A percentile compares a stretch with the other conserved stretches of the same genome.
These are phyloP conservation scores for Saccostrea cuccullata DNA, from an alignment of 1,140 invertebrate species.

Conservation along the genomic window DNA sequence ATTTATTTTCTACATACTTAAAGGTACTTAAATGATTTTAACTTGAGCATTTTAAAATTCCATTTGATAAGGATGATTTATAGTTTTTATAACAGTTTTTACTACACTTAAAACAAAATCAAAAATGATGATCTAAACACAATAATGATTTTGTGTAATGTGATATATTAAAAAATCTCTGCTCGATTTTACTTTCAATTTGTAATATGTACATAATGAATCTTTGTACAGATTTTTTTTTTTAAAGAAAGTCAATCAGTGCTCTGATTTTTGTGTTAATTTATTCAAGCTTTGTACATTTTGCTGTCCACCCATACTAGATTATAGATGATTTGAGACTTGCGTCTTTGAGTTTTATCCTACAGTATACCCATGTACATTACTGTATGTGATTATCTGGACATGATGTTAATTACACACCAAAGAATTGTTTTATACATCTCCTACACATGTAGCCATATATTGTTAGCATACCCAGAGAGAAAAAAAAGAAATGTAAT, in stretches of 20 bases:
- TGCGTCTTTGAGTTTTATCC: background rate
- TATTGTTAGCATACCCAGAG: constrained; percentile 23
- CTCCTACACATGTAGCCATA: constrained; percentile 5
- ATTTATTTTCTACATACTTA: background rate
- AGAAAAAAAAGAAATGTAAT: background rate
- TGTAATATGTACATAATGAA: constrained; percentile 1
- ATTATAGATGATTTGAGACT: constrained; percentile 1
- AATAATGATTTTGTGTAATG: background rate
- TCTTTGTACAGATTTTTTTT: constrained; percentile 24
- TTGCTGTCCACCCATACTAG: constrained; percentile 5
- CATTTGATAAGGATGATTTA: background rate
- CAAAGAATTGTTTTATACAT: constrained; percentile 14
- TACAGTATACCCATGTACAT: background rate
- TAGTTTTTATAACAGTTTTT: background rate
- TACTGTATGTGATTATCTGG: constrained; percentile 8
- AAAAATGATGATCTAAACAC: background rate
- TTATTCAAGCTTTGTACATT: constrained; percentile 36
- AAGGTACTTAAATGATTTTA: constrained; percentile 16
- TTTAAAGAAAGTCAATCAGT: background rate
- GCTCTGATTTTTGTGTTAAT: constrained; percentile 34
- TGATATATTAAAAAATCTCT: background rate
- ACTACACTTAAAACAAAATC: background rate
- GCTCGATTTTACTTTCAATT: background rate
- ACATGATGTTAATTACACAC: background rate
- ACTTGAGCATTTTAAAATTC: background rate